Percentiles rank a stretch among this genome's conserved stretches.
Conservation (phyloP, 2,888 invertebrate species). For the Drosophila infuscata region DNA sequence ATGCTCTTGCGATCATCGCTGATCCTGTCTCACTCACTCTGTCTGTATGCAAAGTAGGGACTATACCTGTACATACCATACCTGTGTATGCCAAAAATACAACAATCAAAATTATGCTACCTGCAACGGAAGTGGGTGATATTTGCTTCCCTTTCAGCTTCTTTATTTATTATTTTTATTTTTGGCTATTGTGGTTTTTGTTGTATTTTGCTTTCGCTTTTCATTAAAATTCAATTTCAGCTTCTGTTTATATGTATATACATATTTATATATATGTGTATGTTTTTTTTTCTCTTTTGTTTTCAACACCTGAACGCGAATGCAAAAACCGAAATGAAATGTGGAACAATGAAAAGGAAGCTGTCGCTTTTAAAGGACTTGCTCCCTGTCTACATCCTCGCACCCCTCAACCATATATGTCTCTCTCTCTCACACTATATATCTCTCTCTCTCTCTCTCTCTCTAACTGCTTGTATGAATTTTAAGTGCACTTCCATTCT, state of each 20-base stretch:
- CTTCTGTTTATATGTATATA: background rate
- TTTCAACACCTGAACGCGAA: constrained; percentile 64
- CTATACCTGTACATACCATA: constrained; percentile 49
- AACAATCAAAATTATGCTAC: constrained; percentile 23
- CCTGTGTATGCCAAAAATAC: constrained; percentile 16
- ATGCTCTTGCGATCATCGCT: constrained; percentile 27
- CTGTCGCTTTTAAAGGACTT: constrained; percentile 74
- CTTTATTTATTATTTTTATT: constrained; percentile 43
- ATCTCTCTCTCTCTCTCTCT: background rate
- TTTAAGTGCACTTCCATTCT: constrained; percentile 41
- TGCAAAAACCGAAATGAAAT: constrained; percentile 45
- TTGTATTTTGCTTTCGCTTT: constrained; percentile 71
- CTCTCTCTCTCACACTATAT: background rate
- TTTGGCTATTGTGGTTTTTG: constrained; percentile 25
- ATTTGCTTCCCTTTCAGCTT: constrained; percentile 29
- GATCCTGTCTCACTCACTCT: background rate
- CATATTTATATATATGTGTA: constrained; percentile 4
- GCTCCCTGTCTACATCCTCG: constrained; percentile 23
- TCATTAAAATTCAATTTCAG: constrained; percentile 71
- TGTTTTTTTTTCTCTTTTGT: constrained; percentile 45
- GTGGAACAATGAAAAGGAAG: constrained; percentile 65
- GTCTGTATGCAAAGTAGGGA: constrained; percentile 42
- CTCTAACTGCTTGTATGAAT: background rate
- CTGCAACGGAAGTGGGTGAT: constrained; percentile 64
- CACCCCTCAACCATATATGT: background rate